Percentiles rank a stretch among this genome's conserved stretches.
Evolutionary conservation across 2,797 vertebrate genomes (phyloP).

Genomic region (Sebastes baramenuke): DNA sequence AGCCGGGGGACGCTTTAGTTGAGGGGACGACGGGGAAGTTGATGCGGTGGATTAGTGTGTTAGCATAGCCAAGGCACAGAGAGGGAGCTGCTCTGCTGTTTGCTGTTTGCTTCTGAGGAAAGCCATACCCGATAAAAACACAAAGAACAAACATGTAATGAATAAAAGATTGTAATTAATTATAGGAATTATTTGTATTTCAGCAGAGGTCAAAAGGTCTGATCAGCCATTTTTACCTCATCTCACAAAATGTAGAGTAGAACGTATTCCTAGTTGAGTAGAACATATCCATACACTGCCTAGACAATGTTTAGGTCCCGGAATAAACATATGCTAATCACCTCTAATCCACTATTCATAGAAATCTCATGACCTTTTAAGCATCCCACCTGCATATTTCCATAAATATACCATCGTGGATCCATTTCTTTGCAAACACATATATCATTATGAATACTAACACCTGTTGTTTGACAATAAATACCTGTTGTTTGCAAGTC

Average conservation of each 20-base stretch:
- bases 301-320: not conserved
- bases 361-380: conserved; percentile 50
- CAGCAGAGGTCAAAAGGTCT: not conserved
- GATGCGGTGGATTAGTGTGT: conserved; percentile 33
- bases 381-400: conserved; percentile 3
- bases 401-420: conserved; percentile 9
- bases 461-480: conserved; percentile 59
- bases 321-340: conserved; percentile 45
- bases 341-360: conserved; percentile 38
- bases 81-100: not conserved
- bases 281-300: not conserved
- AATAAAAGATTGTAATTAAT: not conserved
- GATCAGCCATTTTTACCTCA: conserved; percentile 2
- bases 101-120: not conserved
- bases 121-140: not conserved
- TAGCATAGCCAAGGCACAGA: not conserved
- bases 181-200: not conserved
- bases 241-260: not conserved
- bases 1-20: conserved; percentile 2
- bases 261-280: not conserved
- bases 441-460: conserved; percentile 52
- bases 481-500: conserved; percentile 57
- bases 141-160: not conserved
- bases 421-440: conserved; percentile 44
- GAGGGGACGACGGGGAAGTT: not conserved